Evolutionary conservation across 2,888 invertebrate species (phyloP).

Genomic region (Meteorus colon): DNA sequence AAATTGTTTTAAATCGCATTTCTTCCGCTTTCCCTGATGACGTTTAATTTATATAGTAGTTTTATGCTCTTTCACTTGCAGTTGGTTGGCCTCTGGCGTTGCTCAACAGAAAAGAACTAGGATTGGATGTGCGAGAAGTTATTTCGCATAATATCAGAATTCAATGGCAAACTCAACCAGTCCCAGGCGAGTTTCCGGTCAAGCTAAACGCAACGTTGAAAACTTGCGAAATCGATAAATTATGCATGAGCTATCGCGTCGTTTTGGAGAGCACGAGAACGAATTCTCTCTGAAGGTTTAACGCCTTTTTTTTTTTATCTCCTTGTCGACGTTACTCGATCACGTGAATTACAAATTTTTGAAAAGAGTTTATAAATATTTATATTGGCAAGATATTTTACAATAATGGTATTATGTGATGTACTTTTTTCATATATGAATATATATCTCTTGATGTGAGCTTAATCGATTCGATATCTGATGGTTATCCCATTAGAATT

Average conservation of each 20-base stretch:
- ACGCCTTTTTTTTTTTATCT: constrained; percentile 4
- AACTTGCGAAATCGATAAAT: constrained; percentile 33
- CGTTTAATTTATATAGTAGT: not conserved
- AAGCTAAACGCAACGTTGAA: constrained; percentile 25
- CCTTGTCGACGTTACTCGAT: constrained; percentile 30
- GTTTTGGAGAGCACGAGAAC: not conserved
- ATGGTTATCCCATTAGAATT: constrained; percentile 8
- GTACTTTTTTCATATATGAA: not conserved
- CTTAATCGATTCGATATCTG: constrained; percentile 11
- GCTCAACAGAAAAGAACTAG: not conserved
- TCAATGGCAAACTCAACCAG: constrained; percentile 27
- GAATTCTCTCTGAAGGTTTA: constrained; percentile 15
- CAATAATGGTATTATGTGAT: not conserved
- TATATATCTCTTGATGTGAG: not conserved
- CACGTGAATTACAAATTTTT: constrained; percentile 38
- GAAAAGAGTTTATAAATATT: constrained; percentile 30
- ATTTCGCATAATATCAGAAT: constrained; percentile 39
- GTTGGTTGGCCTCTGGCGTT: not conserved
- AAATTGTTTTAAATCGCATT: not conserved
- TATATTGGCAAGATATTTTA: constrained; percentile 15
- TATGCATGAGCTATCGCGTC: constrained; percentile 31
- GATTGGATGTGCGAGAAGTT: constrained; percentile 26
- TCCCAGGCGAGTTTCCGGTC: constrained; percentile 24
- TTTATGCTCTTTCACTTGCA: constrained; percentile 12
- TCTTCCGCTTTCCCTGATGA: not conserved